Percentiles rank a stretch among this genome's conserved stretches.
Evolutionary conservation across 1,140 invertebrate genomes (phyloP).

Genomic region (Hyles vespertilio): DNA sequence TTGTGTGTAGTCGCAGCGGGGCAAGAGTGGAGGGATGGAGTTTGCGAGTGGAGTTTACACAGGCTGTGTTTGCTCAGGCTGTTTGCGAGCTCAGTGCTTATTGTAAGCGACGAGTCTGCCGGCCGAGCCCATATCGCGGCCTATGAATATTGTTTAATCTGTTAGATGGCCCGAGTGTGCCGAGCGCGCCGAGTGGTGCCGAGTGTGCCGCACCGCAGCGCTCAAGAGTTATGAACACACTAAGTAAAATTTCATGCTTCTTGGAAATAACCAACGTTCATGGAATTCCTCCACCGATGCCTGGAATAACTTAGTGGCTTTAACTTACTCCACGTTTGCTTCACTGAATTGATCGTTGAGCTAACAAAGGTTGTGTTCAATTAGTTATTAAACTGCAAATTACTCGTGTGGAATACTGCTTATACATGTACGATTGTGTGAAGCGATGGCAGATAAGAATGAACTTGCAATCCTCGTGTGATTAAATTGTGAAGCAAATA

Average conservation of each 20-base stretch:
- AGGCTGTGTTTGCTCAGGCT: conserved; percentile 47
- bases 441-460: too few species aligned
- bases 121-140: conserved; percentile 20
- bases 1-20: conserved; percentile 15
- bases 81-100: conserved; percentile 50
- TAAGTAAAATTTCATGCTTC: conserved; percentile 18
- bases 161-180: conserved; percentile 15
- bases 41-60: conserved; percentile 46
- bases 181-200: conserved; percentile 7
- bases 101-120: conserved; percentile 31
- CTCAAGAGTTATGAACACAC: conserved; percentile 5
- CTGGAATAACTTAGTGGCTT: conserved; percentile 13
- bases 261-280: conserved; percentile 12
- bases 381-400: neutral
- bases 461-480: too few species aligned
- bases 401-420: too few species aligned
- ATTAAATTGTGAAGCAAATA: neutral
- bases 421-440: too few species aligned
- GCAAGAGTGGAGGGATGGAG: conserved; percentile 24
- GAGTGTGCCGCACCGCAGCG: neutral
- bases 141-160: conserved; percentile 30
- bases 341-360: neutral
- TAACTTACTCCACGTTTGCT: conserved; percentile 2
- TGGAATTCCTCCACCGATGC: conserved; percentile 10
- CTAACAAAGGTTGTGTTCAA: neutral